phyloP scores from a whole-genome alignment of 2,113 vertebrate genomes.

The Chionodraco myersi region DNA sequence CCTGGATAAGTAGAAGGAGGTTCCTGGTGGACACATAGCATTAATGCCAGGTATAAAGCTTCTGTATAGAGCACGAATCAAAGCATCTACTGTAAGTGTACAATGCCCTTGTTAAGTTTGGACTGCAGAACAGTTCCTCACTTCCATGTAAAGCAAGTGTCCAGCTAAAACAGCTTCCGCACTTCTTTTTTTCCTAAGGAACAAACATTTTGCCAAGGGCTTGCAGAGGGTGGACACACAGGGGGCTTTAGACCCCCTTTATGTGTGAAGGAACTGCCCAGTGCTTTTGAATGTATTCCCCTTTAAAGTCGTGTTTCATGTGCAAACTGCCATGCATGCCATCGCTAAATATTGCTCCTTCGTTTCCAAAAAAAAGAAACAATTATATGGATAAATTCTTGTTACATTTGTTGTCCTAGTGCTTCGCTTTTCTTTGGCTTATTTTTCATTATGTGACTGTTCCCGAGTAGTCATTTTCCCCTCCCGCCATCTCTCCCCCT shows the following conservation, averaged over 20 bases:
- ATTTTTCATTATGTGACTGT: constrained; percentile 86
- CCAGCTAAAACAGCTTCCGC: constrained; percentile 60
- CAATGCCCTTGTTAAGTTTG: constrained; percentile 65
- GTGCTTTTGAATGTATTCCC: constrained; percentile 88
- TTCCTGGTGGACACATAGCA: constrained; percentile 69
- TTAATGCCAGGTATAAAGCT: constrained; percentile 48
- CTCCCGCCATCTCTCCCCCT: constrained; percentile 87
- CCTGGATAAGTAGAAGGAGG: constrained; percentile 5
- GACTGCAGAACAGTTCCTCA: constrained; percentile 82
- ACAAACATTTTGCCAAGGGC: constrained; percentile 66
- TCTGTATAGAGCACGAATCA: constrained; percentile 54
- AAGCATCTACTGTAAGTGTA: constrained; percentile 41
- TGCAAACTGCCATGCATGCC: constrained; percentile 95
- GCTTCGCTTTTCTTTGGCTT: constrained; percentile 85
- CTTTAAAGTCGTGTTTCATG: constrained; percentile 95
- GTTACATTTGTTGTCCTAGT: constrained; percentile 93
- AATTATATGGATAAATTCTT: constrained; percentile 86
- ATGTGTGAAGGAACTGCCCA: constrained; percentile 64
- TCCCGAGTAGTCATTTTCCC: constrained; percentile 87
- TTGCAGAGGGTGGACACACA: constrained; percentile 47
- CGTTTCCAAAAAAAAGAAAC: constrained; percentile 75
- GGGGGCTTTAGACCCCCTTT: constrained; percentile 43
- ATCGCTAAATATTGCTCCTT: constrained; percentile 91
- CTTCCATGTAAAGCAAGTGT: constrained; percentile 63
- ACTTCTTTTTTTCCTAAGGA: constrained; percentile 69